phyloP scores from a whole-genome alignment of 2,113 vertebrate genomes.

The Pseudopodoces humilis region DNA sequence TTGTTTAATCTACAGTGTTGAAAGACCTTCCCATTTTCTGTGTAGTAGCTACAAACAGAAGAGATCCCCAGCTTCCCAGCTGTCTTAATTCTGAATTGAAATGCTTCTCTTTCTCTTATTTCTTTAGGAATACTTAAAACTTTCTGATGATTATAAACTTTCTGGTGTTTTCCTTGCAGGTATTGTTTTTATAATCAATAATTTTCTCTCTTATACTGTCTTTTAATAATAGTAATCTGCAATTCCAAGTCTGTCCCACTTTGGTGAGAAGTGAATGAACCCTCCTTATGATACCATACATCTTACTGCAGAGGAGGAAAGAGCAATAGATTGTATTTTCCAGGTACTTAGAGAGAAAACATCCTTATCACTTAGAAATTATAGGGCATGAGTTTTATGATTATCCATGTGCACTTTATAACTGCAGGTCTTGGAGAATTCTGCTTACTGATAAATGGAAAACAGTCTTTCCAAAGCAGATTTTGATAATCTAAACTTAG shows the following conservation, averaged over 20 bases:
- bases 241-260: background rate
- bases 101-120: conserved; percentile 10
- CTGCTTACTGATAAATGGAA: background rate
- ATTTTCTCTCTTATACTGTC: background rate
- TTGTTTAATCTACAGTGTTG: background rate
- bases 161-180: conserved; percentile 85
- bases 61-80: background rate
- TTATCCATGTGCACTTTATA: background rate
- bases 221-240: background rate
- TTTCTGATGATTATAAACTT: conserved; percentile 78
- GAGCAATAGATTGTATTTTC: background rate
- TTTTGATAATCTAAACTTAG: background rate
- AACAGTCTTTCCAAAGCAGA: background rate
- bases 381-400: background rate
- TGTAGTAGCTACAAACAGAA: background rate
- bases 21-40: background rate
- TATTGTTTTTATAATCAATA: conserved; percentile 58
- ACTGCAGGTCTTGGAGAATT: background rate
- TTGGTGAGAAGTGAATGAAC: background rate
- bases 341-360: background rate
- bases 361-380: background rate
- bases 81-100: background rate
- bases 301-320: background rate
- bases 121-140: conserved; percentile 83
- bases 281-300: background rate